Evolutionary conservation across 2,797 vertebrate species (phyloP), one percentile per base, ranked within the genome.

Genomic region (Danionella dracula): DNA sequence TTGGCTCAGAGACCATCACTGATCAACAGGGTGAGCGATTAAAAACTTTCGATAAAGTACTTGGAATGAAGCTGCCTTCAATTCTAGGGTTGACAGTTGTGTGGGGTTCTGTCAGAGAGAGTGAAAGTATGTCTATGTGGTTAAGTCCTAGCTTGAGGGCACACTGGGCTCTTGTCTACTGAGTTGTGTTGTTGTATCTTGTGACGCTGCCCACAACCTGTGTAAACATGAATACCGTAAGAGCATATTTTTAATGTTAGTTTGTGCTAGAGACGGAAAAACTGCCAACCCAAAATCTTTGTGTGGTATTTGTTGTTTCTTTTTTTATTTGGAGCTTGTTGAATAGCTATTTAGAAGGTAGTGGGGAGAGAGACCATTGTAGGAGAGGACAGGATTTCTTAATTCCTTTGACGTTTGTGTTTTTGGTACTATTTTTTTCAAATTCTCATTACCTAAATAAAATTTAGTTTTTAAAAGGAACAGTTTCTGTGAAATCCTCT

Each of bases 1-100:
- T 93, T 42, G 86, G 87, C 74, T 90, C 89, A 1, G 93, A 97
- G 82, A 90, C 92, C 38, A 93, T 96, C 72, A 83, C 73, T 35
- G 95, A 98, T 76, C 87, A 98, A 74, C 94, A 98, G 88, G 94
- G 97, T 99, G 91, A 82, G 84, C 32, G 10, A 12, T 27, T 27
- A 27, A 27, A 27, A 34, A 13, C 19, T 37, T 49, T 20, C 2
- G n/a, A n/a, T n/a, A n/a, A n/a, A n/a, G n/a, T n/a, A n/a, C n/a
- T n/a, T 49, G 40, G 48, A 51, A 63, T 23, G 8, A 63, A 48
- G 9, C 10, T 15, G 17, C 4, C n/a, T n/a, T n/a, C n/a, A n/a
- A n/a, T n/a, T n/a, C n/a, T 27, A 27, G 3, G 23, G 3, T 27
- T 27, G 3, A 27, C 23, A 6, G 23, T 27, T 49, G 13, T 61